phyloP scores from a whole-genome alignment of 2,888 invertebrate genomes.

The Drosophila merina region DNA sequence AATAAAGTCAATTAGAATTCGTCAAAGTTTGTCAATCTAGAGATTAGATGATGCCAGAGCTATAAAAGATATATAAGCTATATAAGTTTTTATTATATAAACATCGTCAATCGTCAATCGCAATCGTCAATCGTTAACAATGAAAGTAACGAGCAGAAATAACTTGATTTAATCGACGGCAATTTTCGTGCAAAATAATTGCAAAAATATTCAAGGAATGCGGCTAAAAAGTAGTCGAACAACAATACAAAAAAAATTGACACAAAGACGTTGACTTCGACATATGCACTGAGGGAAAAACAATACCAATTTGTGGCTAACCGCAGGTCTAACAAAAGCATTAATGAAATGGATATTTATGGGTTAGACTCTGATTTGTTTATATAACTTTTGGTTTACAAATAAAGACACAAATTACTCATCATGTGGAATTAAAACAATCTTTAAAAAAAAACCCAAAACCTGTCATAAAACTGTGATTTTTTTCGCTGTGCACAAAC shows the following conservation, averaged over 20 bases:
- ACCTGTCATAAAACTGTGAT: slow-evolving; percentile 15
- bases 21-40: slow-evolving; percentile 16
- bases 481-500: slow-evolving; percentile 25
- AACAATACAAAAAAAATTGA: slow-evolving; percentile 15
- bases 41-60: slow-evolving; percentile 14
- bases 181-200: slow-evolving; percentile 60
- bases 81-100: slow-evolving; percentile 22
- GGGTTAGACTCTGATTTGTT: too few relatives aligned
- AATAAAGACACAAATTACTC: slow-evolving; percentile 1
- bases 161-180: slow-evolving; percentile 30
- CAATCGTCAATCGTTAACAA: slow-evolving; percentile 15
- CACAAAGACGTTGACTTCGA: slow-evolving; percentile 38
- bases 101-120: slow-evolving; percentile 10
- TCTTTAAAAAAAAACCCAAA: background rate
- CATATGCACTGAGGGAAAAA: slow-evolving; percentile 32
- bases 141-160: slow-evolving; percentile 21
- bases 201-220: slow-evolving; percentile 70
- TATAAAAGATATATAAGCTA: background rate
- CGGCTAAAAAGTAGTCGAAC: slow-evolving; percentile 54
- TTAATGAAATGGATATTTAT: background rate
- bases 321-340: background rate
- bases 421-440: background rate
- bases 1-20: slow-evolving; percentile 24
- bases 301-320: slow-evolving; percentile 5
- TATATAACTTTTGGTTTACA: too few relatives aligned